Conservation (phyloP, 1,140 invertebrate species). For the Dinoponera quadriceps region DNA sequence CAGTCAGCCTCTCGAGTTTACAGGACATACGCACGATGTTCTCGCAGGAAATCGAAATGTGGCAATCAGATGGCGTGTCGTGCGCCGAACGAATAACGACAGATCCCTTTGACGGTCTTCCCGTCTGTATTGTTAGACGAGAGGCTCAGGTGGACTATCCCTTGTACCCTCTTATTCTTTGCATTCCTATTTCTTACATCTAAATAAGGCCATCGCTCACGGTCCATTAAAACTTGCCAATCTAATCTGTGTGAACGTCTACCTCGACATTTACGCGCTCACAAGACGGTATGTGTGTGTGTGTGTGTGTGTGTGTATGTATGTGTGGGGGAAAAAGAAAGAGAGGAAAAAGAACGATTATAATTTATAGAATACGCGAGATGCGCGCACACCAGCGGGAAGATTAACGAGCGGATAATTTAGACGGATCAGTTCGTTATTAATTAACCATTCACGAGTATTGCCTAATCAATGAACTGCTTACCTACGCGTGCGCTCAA, state of each 20-base stretch:
- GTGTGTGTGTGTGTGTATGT: no score
- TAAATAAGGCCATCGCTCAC: slow-evolving; percentile 21
- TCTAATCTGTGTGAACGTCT: slow-evolving; percentile 16
- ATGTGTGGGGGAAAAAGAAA: no score
- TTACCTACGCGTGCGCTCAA: slow-evolving; percentile 8
- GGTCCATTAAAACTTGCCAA: slow-evolving; percentile 30
- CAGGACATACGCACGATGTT: not conserved
- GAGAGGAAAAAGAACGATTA: not conserved
- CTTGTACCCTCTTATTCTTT: slow-evolving; percentile 9
- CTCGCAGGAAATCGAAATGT: slow-evolving; percentile 6
- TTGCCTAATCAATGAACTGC: slow-evolving; percentile 3
- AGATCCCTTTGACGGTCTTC: not conserved
- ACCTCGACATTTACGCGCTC: slow-evolving; percentile 21
- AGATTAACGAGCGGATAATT: not conserved
- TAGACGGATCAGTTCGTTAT: not conserved
- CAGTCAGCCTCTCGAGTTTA: not conserved
- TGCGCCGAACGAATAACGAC: not conserved
- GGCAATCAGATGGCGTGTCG: slow-evolving; percentile 15
- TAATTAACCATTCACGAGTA: no score
- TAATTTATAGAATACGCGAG: slow-evolving; percentile 6
- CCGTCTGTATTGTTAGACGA: not conserved
- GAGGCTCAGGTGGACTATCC: slow-evolving; percentile 23
- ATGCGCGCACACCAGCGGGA: not conserved
- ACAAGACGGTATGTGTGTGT: slow-evolving; percentile 8
- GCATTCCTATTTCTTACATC: slow-evolving; percentile 13